Percentiles rank a stretch among this genome's conserved stretches.
Evolutionary conservation across 2,888 invertebrate genomes (phyloP).

Genomic region (Miltochrista miniata): DNA sequence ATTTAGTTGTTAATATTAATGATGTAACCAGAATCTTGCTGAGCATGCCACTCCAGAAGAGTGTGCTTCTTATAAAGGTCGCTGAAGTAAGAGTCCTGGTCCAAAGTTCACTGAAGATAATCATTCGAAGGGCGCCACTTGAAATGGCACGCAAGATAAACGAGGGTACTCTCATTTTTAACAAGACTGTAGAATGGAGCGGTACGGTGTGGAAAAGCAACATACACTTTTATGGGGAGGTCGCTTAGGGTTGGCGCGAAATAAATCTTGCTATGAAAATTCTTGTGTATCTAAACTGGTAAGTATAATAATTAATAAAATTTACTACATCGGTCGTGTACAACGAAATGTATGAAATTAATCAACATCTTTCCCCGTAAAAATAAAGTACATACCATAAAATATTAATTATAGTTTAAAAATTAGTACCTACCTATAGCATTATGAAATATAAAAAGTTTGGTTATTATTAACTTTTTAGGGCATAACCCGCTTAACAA

Average conservation of each 20-base stretch:
- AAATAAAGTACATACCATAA: too few species aligned
- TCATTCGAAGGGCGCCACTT: constrained; percentile 67
- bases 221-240: constrained; percentile 17
- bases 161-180: constrained; percentile 62
- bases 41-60: constrained; percentile 62
- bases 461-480: too few species aligned
- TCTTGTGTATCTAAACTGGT: too few species aligned
- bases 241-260: constrained; percentile 6
- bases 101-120: constrained; percentile 71
- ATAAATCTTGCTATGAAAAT: neutral
- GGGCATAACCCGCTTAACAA: too few species aligned
- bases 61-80: constrained; percentile 73
- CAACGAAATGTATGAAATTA: too few species aligned
- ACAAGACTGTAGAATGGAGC: constrained; percentile 13
- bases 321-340: too few species aligned
- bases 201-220: constrained; percentile 41
- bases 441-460: too few species aligned
- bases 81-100: constrained; percentile 45
- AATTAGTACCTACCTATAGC: too few species aligned
- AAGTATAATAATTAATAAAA: too few species aligned
- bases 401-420: too few species aligned
- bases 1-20: constrained; percentile 75
- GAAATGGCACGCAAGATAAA: constrained; percentile 73
- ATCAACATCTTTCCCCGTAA: too few species aligned
- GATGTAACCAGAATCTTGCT: constrained; percentile 71